Conservation (phyloP, 2,113 vertebrate genomes). For the Sisor rabdophorus region DNA sequence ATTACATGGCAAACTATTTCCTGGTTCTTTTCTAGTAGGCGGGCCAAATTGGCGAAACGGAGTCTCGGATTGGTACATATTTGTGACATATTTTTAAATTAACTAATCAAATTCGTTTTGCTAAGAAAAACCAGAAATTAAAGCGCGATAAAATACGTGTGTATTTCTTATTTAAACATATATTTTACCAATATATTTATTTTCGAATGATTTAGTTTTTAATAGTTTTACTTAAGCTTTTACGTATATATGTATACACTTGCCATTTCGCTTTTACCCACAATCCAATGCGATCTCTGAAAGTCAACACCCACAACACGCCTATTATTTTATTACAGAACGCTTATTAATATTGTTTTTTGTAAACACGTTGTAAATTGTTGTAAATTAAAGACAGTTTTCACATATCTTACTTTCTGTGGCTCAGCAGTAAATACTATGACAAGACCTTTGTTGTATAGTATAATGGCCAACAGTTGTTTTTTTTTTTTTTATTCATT, state of each 20-base stretch:
- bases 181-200: not conserved
- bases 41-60: not conserved
- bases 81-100: not conserved
- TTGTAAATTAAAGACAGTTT: no score
- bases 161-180: not conserved
- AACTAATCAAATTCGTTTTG: conserved; percentile 12
- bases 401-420: no score
- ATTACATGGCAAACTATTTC: conserved; percentile 42
- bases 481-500: no score
- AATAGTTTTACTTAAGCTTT: no score
- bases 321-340: no score
- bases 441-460: no score
- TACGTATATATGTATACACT: not conserved
- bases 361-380: no score
- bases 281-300: no score
- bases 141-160: not conserved
- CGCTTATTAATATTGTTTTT: no score
- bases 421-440: no score
- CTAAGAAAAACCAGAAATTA: not conserved
- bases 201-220: not conserved
- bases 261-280: not conserved
- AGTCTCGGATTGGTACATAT: conserved; percentile 28
- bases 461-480: no score
- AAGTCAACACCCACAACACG: no score
- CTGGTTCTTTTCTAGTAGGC: conserved; percentile 40